Evolutionary conservation across 1,140 invertebrate species (phyloP), one percentile per base, ranked within the genome.

Genomic region (Stenopsyche tienmushanensis): DNA sequence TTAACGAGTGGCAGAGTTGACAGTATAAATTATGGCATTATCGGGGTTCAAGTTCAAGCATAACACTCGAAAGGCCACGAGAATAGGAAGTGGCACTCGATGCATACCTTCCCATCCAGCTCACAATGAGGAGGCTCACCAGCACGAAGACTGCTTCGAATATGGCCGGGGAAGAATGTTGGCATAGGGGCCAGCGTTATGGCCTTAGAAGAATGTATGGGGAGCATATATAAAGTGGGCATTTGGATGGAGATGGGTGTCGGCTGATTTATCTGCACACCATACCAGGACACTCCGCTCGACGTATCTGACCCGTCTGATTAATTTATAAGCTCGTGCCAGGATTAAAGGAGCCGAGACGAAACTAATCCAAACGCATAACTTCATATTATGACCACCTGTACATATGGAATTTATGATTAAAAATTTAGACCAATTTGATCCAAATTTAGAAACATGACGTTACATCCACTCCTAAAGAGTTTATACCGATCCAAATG

Each of bases 1-100:
- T 60, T 47, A 60, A 60, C 57, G 57, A 34, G 29, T 47, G 57
- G 23, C 41, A 44, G 41, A 20, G 57, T 57, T 65, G 64, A 59
- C 58, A 45, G 57, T 34, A 41, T 66, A 62, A 60, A 60, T 60
- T 66, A 66, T 21, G 25, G 64, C 64, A 52, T 62, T 66, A 60
- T 62, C 57, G 47, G 29, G 52, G 58, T 62, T 62, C 64, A 66
- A 62, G 57, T 66, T 66, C 64, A 66, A 59, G 41, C 52, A 42
- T 25, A 50, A 59, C 54, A 58, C 54, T 47, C 10, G n/a, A 41
- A 41, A 59, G 58, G 64, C 49, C 47, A 53, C 50, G 64, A 42
- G 52, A 53, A 52, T 54, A 60, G 57, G 58, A 52, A 66, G 47
- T 34, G 54, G 47, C 45, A 53, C n/a, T 25, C 10, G 34, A 20